Conservation (phyloP, 2,888 invertebrate genomes). For the Tuberolachnus salignus region DNA sequence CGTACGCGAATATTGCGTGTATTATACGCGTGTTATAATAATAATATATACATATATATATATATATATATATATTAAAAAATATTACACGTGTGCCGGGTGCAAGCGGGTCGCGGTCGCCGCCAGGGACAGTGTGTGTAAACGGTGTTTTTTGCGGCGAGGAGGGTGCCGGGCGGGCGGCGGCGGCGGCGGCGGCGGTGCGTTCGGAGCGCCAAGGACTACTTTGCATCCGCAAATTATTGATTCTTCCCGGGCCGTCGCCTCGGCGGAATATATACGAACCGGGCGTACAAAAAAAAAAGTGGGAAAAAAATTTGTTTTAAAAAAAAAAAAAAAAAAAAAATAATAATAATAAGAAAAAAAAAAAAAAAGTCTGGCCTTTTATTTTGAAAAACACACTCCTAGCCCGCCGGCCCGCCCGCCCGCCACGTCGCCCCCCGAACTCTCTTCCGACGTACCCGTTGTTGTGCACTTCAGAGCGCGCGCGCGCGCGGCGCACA, state of each 20-base stretch:
- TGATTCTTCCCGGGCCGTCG: slow-evolving; percentile 56
- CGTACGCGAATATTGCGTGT: no score
- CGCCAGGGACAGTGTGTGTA: no score
- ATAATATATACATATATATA: no score
- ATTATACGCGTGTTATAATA: not conserved
- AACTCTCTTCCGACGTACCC: slow-evolving; percentile 6
- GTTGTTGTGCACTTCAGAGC: slow-evolving; percentile 48
- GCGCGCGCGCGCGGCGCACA: not conserved
- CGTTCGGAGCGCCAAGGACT: slow-evolving; percentile 14
- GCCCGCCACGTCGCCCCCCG: no score
- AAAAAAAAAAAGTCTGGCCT: slow-evolving; percentile 12
- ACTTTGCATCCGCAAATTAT: slow-evolving; percentile 56
- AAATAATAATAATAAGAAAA: no score
- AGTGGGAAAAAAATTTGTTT: not conserved
- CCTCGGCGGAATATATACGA: slow-evolving; percentile 19
- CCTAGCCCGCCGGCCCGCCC: not conserved
- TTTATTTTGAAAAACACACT: slow-evolving; percentile 52
- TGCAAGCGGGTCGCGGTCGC: no score
- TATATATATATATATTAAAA: no score
- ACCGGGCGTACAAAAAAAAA: slow-evolving; percentile 39
- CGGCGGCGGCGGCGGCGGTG: slow-evolving; percentile 5
- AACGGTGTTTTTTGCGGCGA: no score
- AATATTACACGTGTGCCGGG: slow-evolving; percentile 12
- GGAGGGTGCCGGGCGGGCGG: not conserved
- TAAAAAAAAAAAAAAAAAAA: not conserved